Percentiles rank a stretch among this genome's conserved stretches.
Conservation (phyloP, 1,140 invertebrate species). For the Homarus americanus region DNA sequence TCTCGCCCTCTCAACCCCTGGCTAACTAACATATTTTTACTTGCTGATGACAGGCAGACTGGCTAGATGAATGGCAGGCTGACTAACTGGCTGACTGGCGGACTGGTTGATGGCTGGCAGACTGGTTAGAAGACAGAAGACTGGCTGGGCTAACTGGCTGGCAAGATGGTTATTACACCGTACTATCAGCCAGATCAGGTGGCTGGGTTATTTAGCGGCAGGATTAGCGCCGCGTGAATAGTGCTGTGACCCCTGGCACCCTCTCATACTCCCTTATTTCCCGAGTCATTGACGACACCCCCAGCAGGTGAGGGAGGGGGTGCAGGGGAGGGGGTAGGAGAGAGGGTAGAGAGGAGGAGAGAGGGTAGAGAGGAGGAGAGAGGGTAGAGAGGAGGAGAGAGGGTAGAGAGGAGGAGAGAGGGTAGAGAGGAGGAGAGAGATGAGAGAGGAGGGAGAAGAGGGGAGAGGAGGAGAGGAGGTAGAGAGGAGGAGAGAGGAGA, state of each 20-base stretch:
- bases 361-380: background rate
- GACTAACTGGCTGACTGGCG: background rate
- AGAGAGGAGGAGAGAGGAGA: too few species aligned
- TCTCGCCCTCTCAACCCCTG: background rate
- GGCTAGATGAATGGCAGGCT: background rate
- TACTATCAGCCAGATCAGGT: conserved; percentile 47
- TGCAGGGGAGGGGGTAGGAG: background rate
- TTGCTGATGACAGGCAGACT: too few species aligned
- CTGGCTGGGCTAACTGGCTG: background rate
- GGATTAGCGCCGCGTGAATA: conserved; percentile 30
- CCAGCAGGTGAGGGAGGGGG: background rate
- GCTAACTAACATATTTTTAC: background rate
- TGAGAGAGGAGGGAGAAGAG: too few species aligned
- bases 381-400: background rate
- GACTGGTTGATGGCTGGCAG: background rate
- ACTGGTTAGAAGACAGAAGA: too few species aligned
- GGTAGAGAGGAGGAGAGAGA: background rate
- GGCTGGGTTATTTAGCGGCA: conserved; percentile 38
- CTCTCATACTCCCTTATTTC: conserved; percentile 9
- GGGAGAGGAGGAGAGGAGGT: background rate
- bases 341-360: background rate
- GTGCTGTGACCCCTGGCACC: conserved; percentile 36
- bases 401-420: background rate
- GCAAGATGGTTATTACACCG: background rate
- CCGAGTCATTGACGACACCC: conserved; percentile 30